These are phyloP conservation scores for Calephelis nemesis DNA, from an alignment of 1,140 invertebrate genomes.

Conservation along the genomic window DNA sequence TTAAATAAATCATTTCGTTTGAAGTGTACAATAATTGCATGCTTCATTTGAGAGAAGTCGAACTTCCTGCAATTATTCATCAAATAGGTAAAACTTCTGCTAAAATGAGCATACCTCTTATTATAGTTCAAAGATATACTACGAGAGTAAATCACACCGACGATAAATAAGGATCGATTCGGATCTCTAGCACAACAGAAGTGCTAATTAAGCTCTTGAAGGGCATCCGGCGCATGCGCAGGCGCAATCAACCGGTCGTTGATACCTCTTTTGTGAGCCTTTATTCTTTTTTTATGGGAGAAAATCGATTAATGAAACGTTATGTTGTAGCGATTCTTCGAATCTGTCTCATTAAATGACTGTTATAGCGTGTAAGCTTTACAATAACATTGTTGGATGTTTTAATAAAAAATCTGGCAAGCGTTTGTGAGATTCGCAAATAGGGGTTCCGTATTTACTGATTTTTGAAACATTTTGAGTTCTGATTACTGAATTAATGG, in stretches of 20 bases:
- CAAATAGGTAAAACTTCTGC: too few species aligned
- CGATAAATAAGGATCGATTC: slow-evolving; percentile 17
- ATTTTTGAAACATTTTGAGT: too few species aligned
- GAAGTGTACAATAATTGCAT: too few species aligned
- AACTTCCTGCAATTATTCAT: too few species aligned
- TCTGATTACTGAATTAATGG: too few species aligned
- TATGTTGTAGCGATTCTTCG: slow-evolving; percentile 15
- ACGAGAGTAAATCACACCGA: slow-evolving; percentile 7
- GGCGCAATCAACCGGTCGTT: slow-evolving; percentile 62
- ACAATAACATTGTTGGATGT: background rate
- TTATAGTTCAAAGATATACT: background rate
- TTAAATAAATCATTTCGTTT: too few species aligned
- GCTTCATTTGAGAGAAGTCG: too few species aligned
- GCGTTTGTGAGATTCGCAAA: too few species aligned
- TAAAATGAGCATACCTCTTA: too few species aligned
- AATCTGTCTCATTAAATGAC: slow-evolving; percentile 12
- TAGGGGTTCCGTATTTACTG: too few species aligned
- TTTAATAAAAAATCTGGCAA: background rate
- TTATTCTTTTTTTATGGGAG: slow-evolving; percentile 15
- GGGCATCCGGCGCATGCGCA: slow-evolving; percentile 52
- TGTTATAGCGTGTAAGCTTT: slow-evolving; percentile 15
- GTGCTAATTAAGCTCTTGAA: slow-evolving; percentile 59
- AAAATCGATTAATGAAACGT: slow-evolving; percentile 20
- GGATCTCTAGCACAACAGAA: slow-evolving; percentile 35
- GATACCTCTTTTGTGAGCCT: slow-evolving; percentile 35